phyloP scores from a whole-genome alignment of 1,140 invertebrate species.

The Armadillidium nasatum region DNA sequence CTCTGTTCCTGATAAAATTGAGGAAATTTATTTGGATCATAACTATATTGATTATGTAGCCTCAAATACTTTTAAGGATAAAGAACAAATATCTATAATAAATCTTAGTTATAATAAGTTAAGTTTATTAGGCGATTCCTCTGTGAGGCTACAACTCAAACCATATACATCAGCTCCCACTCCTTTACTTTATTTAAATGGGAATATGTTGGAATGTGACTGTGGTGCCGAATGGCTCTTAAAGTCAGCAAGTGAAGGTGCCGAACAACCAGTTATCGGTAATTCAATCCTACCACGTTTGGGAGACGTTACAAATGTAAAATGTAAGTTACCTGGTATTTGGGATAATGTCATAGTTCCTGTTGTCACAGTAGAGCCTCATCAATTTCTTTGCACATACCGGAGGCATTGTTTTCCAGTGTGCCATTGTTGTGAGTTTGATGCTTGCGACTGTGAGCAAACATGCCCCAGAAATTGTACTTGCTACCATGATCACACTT shows the following conservation, averaged over 20 bases:
- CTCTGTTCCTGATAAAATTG: slow-evolving; percentile 75
- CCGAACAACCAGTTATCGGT: slow-evolving; percentile 39
- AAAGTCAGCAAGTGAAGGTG: slow-evolving; percentile 55
- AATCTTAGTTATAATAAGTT: slow-evolving; percentile 83
- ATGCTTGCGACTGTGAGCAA: slow-evolving; percentile 93
- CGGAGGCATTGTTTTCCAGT: slow-evolving; percentile 67
- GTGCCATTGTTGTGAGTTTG: slow-evolving; percentile 86
- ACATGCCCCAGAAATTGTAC: slow-evolving; percentile 85
- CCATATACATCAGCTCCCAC: slow-evolving; percentile 50
- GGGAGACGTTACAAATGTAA: slow-evolving; percentile 48
- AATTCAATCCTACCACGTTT: slow-evolving; percentile 47
- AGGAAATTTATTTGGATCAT: slow-evolving; percentile 80
- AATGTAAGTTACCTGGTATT: slow-evolving; percentile 48
- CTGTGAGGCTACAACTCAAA: slow-evolving; percentile 58
- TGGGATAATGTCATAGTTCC: slow-evolving; percentile 46
- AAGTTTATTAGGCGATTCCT: slow-evolving; percentile 70
- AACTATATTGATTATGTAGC: slow-evolving; percentile 73
- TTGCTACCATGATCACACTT: slow-evolving; percentile 86
- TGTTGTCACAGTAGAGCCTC: slow-evolving; percentile 73
- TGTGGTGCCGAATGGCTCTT: slow-evolving; percentile 88
- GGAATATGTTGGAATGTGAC: slow-evolving; percentile 83
- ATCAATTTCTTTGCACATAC: slow-evolving; percentile 73
- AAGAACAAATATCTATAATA: slow-evolving; percentile 72
- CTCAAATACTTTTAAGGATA: slow-evolving; percentile 77
- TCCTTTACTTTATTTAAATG: slow-evolving; percentile 78